Percentiles rank a stretch among this genome's conserved stretches.
These are phyloP conservation scores for Drosophila sproati DNA, from an alignment of 1,140 invertebrate species.

Conservation along the genomic window DNA sequence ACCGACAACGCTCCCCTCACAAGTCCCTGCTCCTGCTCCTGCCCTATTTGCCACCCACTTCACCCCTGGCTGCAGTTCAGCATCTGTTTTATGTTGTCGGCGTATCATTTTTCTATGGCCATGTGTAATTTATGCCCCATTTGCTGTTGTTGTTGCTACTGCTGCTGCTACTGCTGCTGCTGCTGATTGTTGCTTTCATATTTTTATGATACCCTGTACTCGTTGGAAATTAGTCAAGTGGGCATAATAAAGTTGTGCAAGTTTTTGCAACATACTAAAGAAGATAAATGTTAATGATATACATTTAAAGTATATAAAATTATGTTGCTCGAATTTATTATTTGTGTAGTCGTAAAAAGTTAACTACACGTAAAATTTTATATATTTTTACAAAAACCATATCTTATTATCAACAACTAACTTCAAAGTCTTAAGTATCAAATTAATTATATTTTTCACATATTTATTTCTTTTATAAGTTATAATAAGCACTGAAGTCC, in stretches of 20 bases:
- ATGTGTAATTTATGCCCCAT: conserved; percentile 82
- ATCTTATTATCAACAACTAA: too few species aligned
- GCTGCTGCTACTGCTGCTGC: conserved; percentile 42
- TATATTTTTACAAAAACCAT: too few species aligned
- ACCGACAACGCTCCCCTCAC: neutral
- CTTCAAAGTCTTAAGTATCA: too few species aligned
- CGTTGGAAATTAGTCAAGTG: neutral
- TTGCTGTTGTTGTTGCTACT: conserved; percentile 55
- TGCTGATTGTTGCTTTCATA: conserved; percentile 59
- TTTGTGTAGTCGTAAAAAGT: too few species aligned
- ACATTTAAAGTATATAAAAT: too few species aligned
- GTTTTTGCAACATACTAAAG: neutral
- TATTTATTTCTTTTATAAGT: too few species aligned
- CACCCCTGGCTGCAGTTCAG: conserved; percentile 13
- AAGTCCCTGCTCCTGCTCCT: neutral
- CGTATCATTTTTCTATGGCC: conserved; percentile 80
- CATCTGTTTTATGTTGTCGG: conserved; percentile 80
- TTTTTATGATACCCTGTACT: conserved; percentile 41
- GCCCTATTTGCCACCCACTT: neutral
- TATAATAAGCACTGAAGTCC: too few species aligned
- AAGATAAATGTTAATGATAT: too few species aligned
- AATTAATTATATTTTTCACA: too few species aligned
- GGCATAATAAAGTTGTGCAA: neutral
- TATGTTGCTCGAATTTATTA: too few species aligned
- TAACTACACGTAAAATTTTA: too few species aligned